Conservation (phyloP, 2,797 vertebrate genomes). For the Epinephelus awoara region DNA sequence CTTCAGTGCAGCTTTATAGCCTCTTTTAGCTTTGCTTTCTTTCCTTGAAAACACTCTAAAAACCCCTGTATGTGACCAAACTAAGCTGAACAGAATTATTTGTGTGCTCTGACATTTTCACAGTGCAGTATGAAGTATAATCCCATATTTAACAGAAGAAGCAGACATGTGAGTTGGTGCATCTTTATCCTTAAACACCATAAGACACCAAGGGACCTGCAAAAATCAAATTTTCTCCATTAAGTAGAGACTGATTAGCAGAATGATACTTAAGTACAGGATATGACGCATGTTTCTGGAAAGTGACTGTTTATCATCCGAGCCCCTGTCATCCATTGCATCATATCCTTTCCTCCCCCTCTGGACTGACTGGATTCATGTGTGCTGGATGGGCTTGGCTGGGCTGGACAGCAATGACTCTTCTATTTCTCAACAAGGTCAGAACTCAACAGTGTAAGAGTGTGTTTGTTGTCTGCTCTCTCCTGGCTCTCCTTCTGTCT, state of each 20-base stretch:
- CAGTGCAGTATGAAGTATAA: background rate
- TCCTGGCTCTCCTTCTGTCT: slow-evolving; percentile 59
- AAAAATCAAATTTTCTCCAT: background rate
- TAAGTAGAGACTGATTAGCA: slow-evolving; percentile 1
- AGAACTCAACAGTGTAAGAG: slow-evolving; percentile 35
- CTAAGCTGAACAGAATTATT: background rate
- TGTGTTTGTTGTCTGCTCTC: slow-evolving; percentile 65
- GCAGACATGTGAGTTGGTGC: background rate
- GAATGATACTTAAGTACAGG: slow-evolving; percentile 22
- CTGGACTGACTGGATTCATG: slow-evolving; percentile 45
- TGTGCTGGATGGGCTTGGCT: slow-evolving; percentile 45
- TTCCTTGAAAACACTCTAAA: too few species aligned
- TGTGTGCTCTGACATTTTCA: slow-evolving; percentile 12
- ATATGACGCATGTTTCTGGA: slow-evolving; percentile 50
- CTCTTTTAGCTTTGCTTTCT: too few species aligned
- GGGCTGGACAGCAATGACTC: slow-evolving; percentile 40
- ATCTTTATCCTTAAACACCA: background rate
- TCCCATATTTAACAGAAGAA: background rate
- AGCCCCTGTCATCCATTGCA: slow-evolving; percentile 58
- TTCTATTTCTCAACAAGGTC: slow-evolving; percentile 47
- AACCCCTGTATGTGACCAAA: too few species aligned
- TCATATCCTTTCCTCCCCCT: slow-evolving; percentile 69
- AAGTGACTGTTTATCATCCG: slow-evolving; percentile 39
- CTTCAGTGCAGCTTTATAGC: too few species aligned
- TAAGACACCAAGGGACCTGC: background rate